A percentile compares a stretch with the other conserved stretches of the same genome.
Evolutionary conservation across 2,113 vertebrate species (phyloP).

Genomic region (Euleptes europaea): DNA sequence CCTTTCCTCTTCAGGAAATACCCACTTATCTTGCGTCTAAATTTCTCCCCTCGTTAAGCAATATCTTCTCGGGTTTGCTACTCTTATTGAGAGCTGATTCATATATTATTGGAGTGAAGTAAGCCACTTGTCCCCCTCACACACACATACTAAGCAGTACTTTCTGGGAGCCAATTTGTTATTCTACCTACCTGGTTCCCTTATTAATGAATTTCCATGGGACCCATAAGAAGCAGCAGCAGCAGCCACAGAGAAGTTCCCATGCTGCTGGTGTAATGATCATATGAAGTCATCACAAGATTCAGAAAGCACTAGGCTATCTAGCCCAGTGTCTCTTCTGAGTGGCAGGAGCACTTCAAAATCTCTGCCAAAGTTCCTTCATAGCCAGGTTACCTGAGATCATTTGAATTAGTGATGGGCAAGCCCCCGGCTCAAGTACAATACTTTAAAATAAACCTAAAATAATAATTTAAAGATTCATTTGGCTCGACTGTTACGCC

Average conservation of each 20-base stretch:
- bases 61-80: not conserved
- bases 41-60: not conserved
- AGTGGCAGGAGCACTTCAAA: too few relatives aligned
- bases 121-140: too few relatives aligned
- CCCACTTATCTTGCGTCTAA: not conserved
- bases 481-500: too few relatives aligned
- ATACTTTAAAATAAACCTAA: too few relatives aligned
- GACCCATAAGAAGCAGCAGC: not conserved
- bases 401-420: too few relatives aligned
- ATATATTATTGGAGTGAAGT: not conserved
- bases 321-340: too few relatives aligned
- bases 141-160: not conserved
- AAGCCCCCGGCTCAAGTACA: too few relatives aligned
- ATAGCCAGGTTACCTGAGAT: too few relatives aligned
- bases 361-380: too few relatives aligned
- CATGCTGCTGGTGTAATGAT: not conserved
- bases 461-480: too few relatives aligned
- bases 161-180: not conserved
- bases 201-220: not conserved
- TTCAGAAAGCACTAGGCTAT: too few relatives aligned
- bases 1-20: not conserved
- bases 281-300: not conserved
- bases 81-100: not conserved
- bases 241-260: not conserved
- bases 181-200: not conserved